Evolutionary conservation across 1,140 invertebrate species (phyloP), one percentile per base, ranked within the genome.

Genomic region (Diabrotica undecimpunctata): DNA sequence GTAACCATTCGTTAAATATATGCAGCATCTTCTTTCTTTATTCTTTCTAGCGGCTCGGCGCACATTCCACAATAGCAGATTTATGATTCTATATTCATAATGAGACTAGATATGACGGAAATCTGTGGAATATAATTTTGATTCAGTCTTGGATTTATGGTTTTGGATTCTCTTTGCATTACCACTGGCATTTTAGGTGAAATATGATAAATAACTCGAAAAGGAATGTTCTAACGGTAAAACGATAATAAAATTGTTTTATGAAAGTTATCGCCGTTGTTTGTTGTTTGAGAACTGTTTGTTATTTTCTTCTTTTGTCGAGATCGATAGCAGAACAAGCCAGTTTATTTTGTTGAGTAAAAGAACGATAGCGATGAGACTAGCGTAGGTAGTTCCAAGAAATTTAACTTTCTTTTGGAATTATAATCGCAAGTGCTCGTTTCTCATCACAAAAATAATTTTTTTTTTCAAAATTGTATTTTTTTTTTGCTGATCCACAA

Each of bases 51-150:
- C 54, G 14, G 38, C 38, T 39, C 57, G 38, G 37, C 37, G 12
- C 51, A 50, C 58, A 54, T 54, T 59, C 55, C 57, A 65, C 54
- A 65, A 65, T 57, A 57, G 57, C 41, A 54, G 57, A 65, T 57
- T 59, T 65, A 64, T 64, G 41, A 46, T 50, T 46, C 39, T 50
- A 57, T 64, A 56, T 58, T 50, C 55, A 57, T 57, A 64, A 64
- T 56, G 62, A 50, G 55, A 50, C 62, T 62, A 54, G 57, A 55
- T 61, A 55, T 62, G 65, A 66, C 61, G 61, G 61, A 62, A 62
- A 62, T 62, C 61, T 62, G 61, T 10, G 51, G 52, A 61, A 62
- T 62, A 54, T 39, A 38, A 46, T 60, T 60, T 60, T 54, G 61
- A 62, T 54, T 62, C 51, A 46, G 14, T 35, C n/a, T 9, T 54